Percentiles rank a stretch among this genome's conserved stretches.
These are phyloP conservation scores for Ephydatia muelleri DNA, from an alignment of 37 sponge, comb jelly and placozoan species.

Conservation along the genomic window DNA sequence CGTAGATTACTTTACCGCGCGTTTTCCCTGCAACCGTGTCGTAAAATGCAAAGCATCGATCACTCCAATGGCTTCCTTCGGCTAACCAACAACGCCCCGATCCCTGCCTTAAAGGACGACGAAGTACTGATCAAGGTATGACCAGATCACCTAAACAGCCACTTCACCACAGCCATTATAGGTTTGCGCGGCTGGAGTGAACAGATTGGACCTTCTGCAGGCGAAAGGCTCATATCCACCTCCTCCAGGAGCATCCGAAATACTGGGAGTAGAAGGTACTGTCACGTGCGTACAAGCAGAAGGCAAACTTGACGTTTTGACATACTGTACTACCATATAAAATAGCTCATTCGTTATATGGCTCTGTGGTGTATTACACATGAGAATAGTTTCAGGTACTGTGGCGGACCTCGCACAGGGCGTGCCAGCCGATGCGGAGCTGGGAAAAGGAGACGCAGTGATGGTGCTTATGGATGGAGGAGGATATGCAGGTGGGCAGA, in stretches of 20 bases:
- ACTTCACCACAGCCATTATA: not conserved
- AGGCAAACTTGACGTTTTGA: not conserved
- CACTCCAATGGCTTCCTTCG: constrained; percentile 43
- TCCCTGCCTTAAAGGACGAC: constrained; percentile 47
- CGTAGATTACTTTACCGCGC: too few species aligned
- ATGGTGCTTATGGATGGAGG: constrained; percentile 92
- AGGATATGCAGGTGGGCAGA: constrained; percentile 85
- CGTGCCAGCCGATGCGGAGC: constrained; percentile 40
- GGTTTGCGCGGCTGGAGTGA: constrained; percentile 84
- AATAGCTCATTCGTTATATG: constrained; percentile 17
- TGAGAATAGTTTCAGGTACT: constrained; percentile 68
- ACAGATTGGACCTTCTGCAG: constrained; percentile 84
- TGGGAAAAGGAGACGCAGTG: constrained; percentile 77
- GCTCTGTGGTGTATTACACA: not conserved
- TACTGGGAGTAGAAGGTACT: constrained; percentile 90
- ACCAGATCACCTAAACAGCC: not conserved
- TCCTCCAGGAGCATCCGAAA: constrained; percentile 84
- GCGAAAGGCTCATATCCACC: constrained; percentile 68
- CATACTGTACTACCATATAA: not conserved
- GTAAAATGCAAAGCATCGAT: constrained; percentile 45
- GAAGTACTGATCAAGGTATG: constrained; percentile 77
- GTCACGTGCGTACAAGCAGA: too few species aligned
- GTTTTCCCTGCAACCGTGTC: too few species aligned
- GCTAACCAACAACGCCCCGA: constrained; percentile 34
- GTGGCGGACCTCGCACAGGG: constrained; percentile 36